Conservation (phyloP, 2,888 invertebrate species). For the Chalcis sispes region DNA sequence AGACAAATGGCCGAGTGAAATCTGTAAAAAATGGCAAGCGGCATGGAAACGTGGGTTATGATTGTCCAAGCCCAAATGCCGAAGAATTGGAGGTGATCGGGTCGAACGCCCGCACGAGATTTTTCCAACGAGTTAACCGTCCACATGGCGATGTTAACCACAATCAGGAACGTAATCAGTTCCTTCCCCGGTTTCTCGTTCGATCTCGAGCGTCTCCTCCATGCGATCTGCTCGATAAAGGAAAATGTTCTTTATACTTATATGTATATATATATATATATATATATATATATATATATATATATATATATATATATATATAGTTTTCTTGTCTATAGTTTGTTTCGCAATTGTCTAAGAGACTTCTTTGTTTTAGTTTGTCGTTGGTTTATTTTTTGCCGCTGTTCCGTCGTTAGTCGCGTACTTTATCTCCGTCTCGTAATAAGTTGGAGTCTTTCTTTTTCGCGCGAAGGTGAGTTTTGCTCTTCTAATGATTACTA, state of each 20-base stretch:
- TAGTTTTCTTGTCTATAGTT: no score
- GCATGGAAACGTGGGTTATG: constrained; percentile 92
- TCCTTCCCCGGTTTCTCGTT: constrained; percentile 89
- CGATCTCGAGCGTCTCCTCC: constrained; percentile 85
- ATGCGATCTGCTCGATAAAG: constrained; percentile 78
- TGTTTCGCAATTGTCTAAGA: not conserved
- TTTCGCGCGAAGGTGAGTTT: not conserved
- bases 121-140: constrained; percentile 90
- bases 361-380: not conserved
- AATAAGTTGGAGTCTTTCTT: constrained; percentile 14
- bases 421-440: not conserved
- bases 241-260: no score
- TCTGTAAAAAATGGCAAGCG: constrained; percentile 91
- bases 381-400: not conserved
- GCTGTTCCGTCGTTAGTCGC: constrained; percentile 31
- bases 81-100: constrained; percentile 88
- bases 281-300: not conserved
- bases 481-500: constrained; percentile 4
- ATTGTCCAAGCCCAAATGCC: constrained; percentile 95
- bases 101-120: constrained; percentile 88
- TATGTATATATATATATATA: not conserved
- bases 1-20: constrained; percentile 95
- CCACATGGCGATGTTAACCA: constrained; percentile 91
- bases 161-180: constrained; percentile 88
- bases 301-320: no score